Evolutionary conservation across 2,888 invertebrate species (phyloP).

Genomic region (Nemurella pictetii): DNA sequence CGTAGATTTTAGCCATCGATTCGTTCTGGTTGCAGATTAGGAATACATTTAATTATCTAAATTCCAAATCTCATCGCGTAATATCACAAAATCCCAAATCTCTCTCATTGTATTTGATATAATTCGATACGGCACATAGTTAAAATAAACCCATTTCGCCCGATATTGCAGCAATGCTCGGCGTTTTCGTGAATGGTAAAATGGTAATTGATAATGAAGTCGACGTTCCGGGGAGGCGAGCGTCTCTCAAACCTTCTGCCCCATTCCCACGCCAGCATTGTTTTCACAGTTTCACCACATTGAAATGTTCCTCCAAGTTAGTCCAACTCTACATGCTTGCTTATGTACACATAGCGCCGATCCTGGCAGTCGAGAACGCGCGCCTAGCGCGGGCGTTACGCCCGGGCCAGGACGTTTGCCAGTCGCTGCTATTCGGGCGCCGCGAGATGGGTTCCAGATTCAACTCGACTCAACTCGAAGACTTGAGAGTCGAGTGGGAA

Average conservation of each 20-base stretch:
- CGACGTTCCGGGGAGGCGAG: not conserved
- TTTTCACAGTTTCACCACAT: conserved; percentile 28
- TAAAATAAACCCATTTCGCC: not conserved
- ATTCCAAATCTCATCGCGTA: too few relatives aligned
- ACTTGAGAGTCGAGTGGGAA: not conserved
- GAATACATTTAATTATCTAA: not conserved
- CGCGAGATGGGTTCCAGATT: not conserved
- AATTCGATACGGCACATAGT: not conserved
- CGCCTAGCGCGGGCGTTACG: not conserved
- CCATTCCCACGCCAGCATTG: conserved; percentile 30
- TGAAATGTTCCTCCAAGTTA: conserved; percentile 8
- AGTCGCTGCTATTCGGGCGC: not conserved
- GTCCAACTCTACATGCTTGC: conserved; percentile 2
- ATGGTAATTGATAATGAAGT: conserved; percentile 31
- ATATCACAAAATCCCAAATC: not conserved
- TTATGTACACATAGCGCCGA: not conserved
- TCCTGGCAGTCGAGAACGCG: not conserved
- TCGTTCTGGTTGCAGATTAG: not conserved
- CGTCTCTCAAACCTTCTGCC: conserved; percentile 17
- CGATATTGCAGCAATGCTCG: not conserved
- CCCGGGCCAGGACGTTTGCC: not conserved
- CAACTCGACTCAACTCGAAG: not conserved
- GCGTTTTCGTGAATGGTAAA: not conserved
- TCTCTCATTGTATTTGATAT: not conserved
- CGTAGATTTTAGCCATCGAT: not conserved